These are phyloP conservation scores for Eutrigla gurnardus DNA, from an alignment of 2,797 vertebrate genomes.

Conservation along the genomic window DNA sequence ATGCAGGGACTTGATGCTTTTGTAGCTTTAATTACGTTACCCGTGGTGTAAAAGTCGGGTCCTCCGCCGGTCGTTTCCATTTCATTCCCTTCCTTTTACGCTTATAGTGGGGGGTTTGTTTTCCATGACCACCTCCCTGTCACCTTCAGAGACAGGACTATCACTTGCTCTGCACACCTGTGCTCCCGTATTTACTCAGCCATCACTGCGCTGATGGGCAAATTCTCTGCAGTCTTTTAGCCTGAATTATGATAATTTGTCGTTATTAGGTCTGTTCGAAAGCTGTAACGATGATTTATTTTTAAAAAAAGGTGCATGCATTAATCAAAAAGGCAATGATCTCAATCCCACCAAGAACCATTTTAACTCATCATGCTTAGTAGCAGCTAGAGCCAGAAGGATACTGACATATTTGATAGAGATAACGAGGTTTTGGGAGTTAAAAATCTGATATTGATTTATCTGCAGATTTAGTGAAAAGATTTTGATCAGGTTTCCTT, in stretches of 20 bases:
- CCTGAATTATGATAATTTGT: constrained; percentile 11
- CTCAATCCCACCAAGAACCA: constrained; percentile 7
- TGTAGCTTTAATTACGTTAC: constrained; percentile 52
- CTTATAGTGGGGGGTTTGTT: not conserved
- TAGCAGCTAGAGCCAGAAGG: not conserved
- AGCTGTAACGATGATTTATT: constrained; percentile 29
- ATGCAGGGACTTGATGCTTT: constrained; percentile 28
- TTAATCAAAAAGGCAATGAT: constrained; percentile 47
- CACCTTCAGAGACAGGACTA: constrained; percentile 24
- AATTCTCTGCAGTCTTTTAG: not conserved
- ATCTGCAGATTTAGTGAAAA: not conserved
- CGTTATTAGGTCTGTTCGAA: constrained; percentile 15
- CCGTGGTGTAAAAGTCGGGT: constrained; percentile 22
- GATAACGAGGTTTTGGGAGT: not conserved
- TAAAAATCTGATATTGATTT: not conserved
- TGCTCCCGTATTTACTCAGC: constrained; percentile 17
- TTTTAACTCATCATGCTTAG: constrained; percentile 26
- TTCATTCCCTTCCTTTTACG: not conserved
- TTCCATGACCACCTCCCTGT: constrained; percentile 10
- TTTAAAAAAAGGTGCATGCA: constrained; percentile 17
- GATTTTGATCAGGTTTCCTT: not conserved
- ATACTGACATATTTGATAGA: not conserved
- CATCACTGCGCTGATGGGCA: not conserved
- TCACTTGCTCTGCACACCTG: constrained; percentile 14
- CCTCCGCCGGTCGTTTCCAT: constrained; percentile 38